Evolutionary conservation across 2,797 vertebrate species (phyloP).

Genomic region (Tympanoctomys barrerae): DNA sequence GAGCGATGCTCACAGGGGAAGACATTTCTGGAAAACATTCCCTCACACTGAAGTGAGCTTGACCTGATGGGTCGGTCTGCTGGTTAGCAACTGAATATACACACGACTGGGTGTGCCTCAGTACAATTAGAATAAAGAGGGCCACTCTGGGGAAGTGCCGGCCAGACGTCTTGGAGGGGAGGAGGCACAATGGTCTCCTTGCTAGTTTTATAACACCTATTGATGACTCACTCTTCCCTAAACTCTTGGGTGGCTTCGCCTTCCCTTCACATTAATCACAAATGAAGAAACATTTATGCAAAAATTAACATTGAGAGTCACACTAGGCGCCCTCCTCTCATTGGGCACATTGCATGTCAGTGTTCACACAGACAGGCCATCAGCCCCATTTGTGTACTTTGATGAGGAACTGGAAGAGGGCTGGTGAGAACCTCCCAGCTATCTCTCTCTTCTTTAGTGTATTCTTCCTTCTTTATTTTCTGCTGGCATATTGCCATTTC

Average conservation of each 20-base stretch:
- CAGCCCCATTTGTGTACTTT: accelerated
- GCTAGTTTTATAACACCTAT: neutral
- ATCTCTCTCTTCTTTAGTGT: neutral
- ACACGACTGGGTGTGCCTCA: neutral
- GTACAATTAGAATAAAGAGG: neutral
- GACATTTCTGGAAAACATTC: neutral
- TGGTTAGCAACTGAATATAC: neutral
- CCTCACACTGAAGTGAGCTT: neutral
- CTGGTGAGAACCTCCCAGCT: neutral
- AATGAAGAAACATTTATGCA: neutral
- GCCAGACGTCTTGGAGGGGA: neutral
- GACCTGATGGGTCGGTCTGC: neutral
- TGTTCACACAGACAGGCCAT: neutral
- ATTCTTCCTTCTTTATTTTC: neutral
- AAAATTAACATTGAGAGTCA: neutral
- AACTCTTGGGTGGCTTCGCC: neutral
- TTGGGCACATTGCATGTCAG: neutral
- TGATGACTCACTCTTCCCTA: neutral
- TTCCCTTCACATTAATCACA: neutral
- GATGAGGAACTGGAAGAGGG: neutral
- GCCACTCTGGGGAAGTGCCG: neutral
- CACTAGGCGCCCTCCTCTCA: neutral
- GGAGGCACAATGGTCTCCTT: neutral
- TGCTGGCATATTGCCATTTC: neutral
- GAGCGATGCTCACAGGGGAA: neutral